A percentile compares a stretch with the other conserved stretches of the same genome.
Evolutionary conservation across 2,113 vertebrate species (phyloP).

Genomic region (Neolamprologus hecqui): DNA sequence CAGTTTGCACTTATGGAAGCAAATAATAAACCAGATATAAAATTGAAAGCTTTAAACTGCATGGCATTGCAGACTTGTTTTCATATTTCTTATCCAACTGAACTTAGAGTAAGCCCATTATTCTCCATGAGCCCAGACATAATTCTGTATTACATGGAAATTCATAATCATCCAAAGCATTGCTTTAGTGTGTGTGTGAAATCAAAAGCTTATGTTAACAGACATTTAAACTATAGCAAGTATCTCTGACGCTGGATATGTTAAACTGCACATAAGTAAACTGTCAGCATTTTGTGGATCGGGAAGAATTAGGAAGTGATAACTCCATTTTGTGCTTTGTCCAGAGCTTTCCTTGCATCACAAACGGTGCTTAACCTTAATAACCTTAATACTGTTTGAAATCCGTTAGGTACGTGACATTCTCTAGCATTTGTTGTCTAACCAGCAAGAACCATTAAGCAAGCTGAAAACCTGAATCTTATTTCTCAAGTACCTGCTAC

Average conservation of each 20-base stretch:
- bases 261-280: neutral
- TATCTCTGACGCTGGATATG: neutral
- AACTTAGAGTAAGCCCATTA: constrained; percentile 38
- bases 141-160: constrained; percentile 43
- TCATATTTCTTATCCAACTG: constrained; percentile 27
- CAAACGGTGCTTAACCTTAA: neutral
- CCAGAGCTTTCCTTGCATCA: neutral
- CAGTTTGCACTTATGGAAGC: neutral
- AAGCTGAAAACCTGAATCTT: neutral
- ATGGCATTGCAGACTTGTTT: constrained; percentile 34
- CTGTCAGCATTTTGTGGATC: neutral
- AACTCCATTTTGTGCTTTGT: neutral
- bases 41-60: constrained; percentile 33
- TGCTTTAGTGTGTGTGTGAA: constrained; percentile 33
- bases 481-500: neutral
- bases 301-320: neutral
- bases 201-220: constrained; percentile 17
- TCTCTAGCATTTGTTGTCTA: neutral
- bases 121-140: constrained; percentile 31
- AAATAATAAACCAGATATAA: neutral
- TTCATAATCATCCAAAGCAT: constrained; percentile 36
- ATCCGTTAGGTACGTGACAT: neutral
- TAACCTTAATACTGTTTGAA: neutral
- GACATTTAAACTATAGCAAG: constrained; percentile 7
- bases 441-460: neutral